Conservation (phyloP, 2,113 vertebrate species). For the Coreoperca whiteheadi region DNA sequence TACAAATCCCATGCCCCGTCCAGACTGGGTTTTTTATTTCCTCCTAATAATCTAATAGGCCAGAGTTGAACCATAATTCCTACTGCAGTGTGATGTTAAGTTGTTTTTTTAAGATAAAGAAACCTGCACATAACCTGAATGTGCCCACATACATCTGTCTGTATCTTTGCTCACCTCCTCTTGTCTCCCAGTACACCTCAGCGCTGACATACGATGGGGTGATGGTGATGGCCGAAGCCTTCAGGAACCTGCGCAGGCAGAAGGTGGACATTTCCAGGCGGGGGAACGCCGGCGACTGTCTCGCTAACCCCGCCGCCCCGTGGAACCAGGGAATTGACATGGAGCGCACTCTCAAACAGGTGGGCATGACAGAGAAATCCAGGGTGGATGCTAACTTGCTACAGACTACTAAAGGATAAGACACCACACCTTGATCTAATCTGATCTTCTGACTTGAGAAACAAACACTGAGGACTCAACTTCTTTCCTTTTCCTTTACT, state of each 20-base stretch:
- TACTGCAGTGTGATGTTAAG: background rate
- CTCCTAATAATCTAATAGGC: slow-evolving; percentile 4
- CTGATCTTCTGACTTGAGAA: too few species aligned
- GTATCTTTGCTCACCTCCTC: slow-evolving; percentile 10
- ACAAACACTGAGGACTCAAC: too few species aligned
- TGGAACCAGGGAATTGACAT: slow-evolving; percentile 94
- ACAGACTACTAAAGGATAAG: too few species aligned
- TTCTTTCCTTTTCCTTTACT: background rate
- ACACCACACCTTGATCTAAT: too few species aligned
- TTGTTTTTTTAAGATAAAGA: background rate
- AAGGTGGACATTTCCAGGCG: slow-evolving; percentile 98
- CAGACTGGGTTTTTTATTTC: slow-evolving; percentile 1
- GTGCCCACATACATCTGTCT: background rate
- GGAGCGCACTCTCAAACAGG: slow-evolving; percentile 78
- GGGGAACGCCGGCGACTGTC: slow-evolving; percentile 97
- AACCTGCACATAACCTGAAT: background rate
- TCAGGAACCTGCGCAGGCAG: slow-evolving; percentile 94
- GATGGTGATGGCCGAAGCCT: slow-evolving; percentile 99
- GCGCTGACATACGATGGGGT: slow-evolving; percentile 97
- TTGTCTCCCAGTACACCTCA: slow-evolving; percentile 91
- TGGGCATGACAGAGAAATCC: background rate
- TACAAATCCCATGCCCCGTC: slow-evolving; percentile 15
- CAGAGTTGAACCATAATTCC: background rate
- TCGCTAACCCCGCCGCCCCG: slow-evolving; percentile 96
- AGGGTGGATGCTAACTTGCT: background rate